Conservation (phyloP, 2,888 invertebrate genomes). For the Orthonychiurus folsomi region DNA sequence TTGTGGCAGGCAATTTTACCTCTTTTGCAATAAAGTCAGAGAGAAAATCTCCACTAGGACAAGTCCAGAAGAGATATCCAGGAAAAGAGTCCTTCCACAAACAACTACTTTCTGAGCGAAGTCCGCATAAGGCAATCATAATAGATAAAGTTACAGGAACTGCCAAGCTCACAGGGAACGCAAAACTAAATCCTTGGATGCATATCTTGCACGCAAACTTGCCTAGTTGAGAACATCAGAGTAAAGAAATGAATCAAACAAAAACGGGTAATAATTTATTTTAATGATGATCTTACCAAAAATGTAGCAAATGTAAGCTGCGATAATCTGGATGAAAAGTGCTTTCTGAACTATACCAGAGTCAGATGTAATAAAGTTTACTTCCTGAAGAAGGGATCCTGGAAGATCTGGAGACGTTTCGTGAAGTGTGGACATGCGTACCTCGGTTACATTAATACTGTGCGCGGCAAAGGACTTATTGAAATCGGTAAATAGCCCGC, state of each 20-base stretch:
- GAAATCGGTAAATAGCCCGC: conserved; percentile 66
- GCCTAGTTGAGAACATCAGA: too few species aligned
- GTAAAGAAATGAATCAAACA: conserved; percentile 14
- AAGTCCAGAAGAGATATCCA: conserved; percentile 83
- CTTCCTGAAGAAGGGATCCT: conserved; percentile 49
- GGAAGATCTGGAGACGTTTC: conserved; percentile 57
- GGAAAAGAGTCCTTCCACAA: conserved; percentile 78
- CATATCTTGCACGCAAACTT: conserved; percentile 94
- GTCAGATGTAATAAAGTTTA: conserved; percentile 34
- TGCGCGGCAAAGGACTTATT: conserved; percentile 67
- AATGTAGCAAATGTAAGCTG: conserved; percentile 80
- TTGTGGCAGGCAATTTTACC: conserved; percentile 37
- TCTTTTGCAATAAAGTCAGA: conserved; percentile 75
- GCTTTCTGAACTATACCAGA: conserved; percentile 27
- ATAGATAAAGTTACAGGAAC: conserved; percentile 82
- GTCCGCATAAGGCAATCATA: conserved; percentile 77
- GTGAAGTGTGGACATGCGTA: conserved; percentile 39
- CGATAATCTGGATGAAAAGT: conserved; percentile 63
- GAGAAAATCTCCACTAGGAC: conserved; percentile 64
- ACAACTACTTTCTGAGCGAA: conserved; percentile 76
- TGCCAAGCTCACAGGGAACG: conserved; percentile 87
- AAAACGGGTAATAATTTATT: conserved; percentile 9
- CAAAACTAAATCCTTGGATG: conserved; percentile 94
- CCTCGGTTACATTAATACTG: conserved; percentile 67
- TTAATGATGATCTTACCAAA: conserved; percentile 52